A percentile compares a stretch with the other conserved stretches of the same genome.
Conservation (phyloP, 2,113 vertebrate genomes). For the Phyllostomus hastatus region DNA sequence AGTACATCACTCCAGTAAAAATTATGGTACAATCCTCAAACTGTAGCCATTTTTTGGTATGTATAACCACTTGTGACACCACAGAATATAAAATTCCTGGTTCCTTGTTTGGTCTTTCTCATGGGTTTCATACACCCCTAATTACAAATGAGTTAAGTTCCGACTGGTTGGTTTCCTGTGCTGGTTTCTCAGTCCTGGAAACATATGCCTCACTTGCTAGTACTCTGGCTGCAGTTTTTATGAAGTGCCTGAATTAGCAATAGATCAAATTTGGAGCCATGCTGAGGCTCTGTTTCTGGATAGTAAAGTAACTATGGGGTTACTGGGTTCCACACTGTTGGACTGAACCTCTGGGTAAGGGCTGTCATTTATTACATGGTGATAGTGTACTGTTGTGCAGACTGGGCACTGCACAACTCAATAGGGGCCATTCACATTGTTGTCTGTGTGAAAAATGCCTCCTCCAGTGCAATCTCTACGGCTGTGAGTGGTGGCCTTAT, state of each 20-base stretch:
- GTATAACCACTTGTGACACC: neutral
- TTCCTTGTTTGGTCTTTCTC: neutral
- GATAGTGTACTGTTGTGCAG: neutral
- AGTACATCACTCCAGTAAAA: neutral
- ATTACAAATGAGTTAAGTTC: neutral
- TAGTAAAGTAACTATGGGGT: neutral
- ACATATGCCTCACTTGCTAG: neutral
- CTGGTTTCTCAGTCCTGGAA: neutral
- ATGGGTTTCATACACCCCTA: neutral
- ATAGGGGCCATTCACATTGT: neutral
- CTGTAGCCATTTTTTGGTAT: neutral
- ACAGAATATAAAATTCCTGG: neutral
- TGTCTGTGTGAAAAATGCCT: neutral
- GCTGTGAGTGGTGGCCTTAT: neutral
- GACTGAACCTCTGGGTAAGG: neutral
- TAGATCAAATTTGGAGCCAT: neutral
- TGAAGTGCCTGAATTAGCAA: neutral
- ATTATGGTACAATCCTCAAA: neutral
- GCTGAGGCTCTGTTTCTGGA: neutral
- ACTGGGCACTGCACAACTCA: neutral
- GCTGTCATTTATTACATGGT: neutral
- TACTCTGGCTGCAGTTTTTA: neutral
- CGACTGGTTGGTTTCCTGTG: neutral
- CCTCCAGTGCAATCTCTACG: neutral
- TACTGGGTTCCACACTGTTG: neutral